Conservation (phyloP, 2,888 invertebrate genomes). For the Myopa tessellatipennis region DNA sequence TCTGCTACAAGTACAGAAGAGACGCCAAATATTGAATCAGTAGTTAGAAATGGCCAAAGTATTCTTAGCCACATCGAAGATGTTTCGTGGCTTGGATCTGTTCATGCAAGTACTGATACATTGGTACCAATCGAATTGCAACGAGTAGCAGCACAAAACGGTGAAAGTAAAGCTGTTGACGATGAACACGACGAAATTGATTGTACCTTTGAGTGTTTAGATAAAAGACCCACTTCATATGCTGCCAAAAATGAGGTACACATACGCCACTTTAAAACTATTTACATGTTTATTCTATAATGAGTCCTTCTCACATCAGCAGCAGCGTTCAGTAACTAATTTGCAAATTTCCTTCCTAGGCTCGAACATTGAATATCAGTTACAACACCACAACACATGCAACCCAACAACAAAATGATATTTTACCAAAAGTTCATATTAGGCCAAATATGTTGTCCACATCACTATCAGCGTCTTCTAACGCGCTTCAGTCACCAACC, state of each 20-base stretch:
- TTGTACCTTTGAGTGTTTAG: neutral
- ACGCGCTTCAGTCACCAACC: neutral
- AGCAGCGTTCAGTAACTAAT: too few relatives aligned
- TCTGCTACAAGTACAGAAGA: neutral
- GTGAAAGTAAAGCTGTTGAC: neutral
- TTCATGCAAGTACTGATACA: constrained; percentile 71
- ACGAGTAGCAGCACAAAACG: constrained; percentile 19
- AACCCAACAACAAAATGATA: constrained; percentile 53
- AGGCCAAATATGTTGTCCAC: constrained; percentile 53
- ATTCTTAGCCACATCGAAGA: constrained; percentile 25
- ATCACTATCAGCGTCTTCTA: constrained; percentile 36
- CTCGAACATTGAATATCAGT: constrained; percentile 35
- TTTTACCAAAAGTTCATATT: constrained; percentile 63
- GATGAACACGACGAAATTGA: constrained; percentile 41
- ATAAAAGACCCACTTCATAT: neutral
- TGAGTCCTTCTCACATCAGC: too few relatives aligned
- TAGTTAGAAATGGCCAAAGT: constrained; percentile 17
- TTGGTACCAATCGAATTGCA: constrained; percentile 55
- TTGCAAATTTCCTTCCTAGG: constrained; percentile 27
- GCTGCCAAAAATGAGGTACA: constrained; percentile 41
- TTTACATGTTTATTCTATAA: too few relatives aligned
- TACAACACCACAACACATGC: constrained; percentile 28
- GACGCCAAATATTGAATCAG: neutral
- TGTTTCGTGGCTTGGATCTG: constrained; percentile 58
- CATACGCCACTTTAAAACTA: neutral